Conservation (phyloP, 2,113 vertebrate species). For the Heteronetta atricapilla region DNA sequence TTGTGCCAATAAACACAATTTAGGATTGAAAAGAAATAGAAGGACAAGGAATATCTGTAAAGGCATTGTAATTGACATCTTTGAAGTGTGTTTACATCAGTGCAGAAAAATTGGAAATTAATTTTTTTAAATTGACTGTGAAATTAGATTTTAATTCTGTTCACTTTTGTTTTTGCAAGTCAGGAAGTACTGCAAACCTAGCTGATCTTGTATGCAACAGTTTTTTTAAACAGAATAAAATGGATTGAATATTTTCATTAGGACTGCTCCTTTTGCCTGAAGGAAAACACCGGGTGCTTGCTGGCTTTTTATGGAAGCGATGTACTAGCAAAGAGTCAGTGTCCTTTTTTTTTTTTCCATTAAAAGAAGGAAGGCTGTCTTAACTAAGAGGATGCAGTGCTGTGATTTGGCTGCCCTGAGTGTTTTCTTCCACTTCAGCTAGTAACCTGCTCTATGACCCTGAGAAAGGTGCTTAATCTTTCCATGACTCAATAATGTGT, state of each 20-base stretch:
- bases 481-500: neutral
- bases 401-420: neutral
- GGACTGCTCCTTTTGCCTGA: neutral
- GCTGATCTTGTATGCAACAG: neutral
- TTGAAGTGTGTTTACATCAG: constrained; percentile 39
- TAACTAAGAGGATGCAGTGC: neutral
- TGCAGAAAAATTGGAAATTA: constrained; percentile 13
- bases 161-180: neutral
- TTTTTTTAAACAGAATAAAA: neutral
- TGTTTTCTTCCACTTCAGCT: neutral
- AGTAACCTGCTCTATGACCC: neutral
- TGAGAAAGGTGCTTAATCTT: constrained; percentile 29
- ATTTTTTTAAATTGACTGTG: neutral
- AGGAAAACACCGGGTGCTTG: neutral
- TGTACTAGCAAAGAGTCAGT: neutral
- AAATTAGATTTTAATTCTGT: constrained; percentile 46
- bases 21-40: neutral
- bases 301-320: neutral
- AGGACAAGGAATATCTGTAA: neutral
- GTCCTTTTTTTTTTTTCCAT: neutral
- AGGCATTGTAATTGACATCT: neutral
- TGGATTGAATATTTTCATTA: neutral
- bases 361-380: neutral
- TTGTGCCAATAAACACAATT: neutral
- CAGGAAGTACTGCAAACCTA: neutral